Conservation (phyloP, 2,888 invertebrate species). For the Pycnomerus fuliginosus region DNA sequence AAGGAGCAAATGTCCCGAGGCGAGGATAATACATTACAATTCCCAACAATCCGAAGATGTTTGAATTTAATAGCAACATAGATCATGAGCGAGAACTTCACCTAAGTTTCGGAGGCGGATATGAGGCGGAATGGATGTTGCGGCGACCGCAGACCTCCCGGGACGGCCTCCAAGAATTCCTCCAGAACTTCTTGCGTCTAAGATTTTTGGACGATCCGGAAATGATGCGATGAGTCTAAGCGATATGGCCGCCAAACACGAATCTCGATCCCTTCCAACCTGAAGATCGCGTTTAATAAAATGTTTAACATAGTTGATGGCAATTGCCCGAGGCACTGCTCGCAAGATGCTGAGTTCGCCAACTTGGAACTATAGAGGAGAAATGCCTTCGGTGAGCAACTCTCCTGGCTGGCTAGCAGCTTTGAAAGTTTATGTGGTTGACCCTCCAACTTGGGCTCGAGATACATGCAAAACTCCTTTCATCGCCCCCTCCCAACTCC, state of each 20-base stretch:
- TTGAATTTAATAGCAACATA: constrained; percentile 55
- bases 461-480: constrained; percentile 50
- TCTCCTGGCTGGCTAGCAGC: constrained; percentile 48
- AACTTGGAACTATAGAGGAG: constrained; percentile 34
- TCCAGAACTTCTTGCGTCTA: too few relatives aligned
- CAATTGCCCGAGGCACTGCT: constrained; percentile 28
- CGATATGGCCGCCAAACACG: too few relatives aligned
- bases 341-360: constrained; percentile 47
- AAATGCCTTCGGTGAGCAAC: constrained; percentile 48
- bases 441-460: constrained; percentile 51
- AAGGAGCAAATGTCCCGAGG: constrained; percentile 33
- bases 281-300: constrained; percentile 50
- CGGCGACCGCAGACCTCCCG: constrained; percentile 52
- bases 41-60: constrained; percentile 54
- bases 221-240: too few relatives aligned
- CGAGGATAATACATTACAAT: constrained; percentile 54
- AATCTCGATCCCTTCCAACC: too few relatives aligned
- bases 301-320: constrained; percentile 52
- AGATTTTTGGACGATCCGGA: too few relatives aligned
- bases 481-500: constrained; percentile 16
- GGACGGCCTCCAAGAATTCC: constrained; percentile 51
- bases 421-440: constrained; percentile 54
- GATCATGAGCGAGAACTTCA: constrained; percentile 53
- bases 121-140: constrained; percentile 53
- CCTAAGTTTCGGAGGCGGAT: constrained; percentile 45